Percentiles rank a stretch among this genome's conserved stretches.
Conservation (phyloP, 2,113 vertebrate species). For the Herpailurus yagouaroundi region DNA sequence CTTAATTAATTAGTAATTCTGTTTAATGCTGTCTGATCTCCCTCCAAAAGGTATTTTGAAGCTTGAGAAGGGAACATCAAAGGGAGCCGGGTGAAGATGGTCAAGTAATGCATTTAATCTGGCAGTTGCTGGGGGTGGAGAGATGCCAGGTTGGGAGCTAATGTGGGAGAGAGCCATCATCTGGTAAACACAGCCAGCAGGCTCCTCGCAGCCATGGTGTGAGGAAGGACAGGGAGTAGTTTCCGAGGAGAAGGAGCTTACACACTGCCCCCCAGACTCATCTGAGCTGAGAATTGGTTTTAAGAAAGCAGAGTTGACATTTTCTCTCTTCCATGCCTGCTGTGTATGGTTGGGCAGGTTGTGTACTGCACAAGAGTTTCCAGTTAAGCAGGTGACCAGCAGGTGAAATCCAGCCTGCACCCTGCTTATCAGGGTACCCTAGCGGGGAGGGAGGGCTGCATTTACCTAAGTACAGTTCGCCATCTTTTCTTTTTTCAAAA, state of each 20-base stretch:
- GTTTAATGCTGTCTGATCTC: conserved; percentile 99
- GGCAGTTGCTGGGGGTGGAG: conserved; percentile 85
- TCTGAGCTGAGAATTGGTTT: background rate
- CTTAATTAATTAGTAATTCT: conserved; percentile 99
- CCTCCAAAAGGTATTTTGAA: conserved; percentile 96
- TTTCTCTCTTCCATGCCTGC: background rate
- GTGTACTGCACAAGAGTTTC: background rate
- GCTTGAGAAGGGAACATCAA: conserved; percentile 98
- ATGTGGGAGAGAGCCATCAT: conserved; percentile 79
- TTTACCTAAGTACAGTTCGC: background rate
- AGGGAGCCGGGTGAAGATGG: conserved; percentile 91
- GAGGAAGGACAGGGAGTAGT: conserved; percentile 54
- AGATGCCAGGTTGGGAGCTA: conserved; percentile 85
- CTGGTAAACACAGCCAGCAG: conserved; percentile 77
- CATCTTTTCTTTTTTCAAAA: too few species aligned
- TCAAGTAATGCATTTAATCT: conserved; percentile 91
- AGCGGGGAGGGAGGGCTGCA: background rate
- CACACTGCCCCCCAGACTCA: background rate
- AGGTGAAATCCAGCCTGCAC: background rate
- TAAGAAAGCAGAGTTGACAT: background rate
- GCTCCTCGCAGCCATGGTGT: conserved; percentile 52
- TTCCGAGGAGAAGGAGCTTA: conserved; percentile 37
- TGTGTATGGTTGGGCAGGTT: background rate
- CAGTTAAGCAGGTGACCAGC: background rate
- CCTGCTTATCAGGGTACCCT: background rate